Base-by-base conservation (phyloP, 2,888 invertebrate species). In the Drosophila atripex region DNA sequence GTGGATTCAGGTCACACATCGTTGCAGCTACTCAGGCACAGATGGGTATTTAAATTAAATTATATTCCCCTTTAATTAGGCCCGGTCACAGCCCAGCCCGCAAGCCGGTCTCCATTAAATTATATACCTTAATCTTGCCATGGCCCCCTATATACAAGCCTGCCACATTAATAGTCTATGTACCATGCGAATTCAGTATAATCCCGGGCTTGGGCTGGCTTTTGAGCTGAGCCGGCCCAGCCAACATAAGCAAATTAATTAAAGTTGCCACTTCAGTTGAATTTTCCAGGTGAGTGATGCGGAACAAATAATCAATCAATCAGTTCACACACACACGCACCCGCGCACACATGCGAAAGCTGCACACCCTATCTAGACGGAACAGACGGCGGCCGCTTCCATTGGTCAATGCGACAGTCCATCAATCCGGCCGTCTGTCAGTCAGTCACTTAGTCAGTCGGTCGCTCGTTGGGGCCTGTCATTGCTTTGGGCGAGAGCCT, bases 261-360 rank as follows among this genome's bases (percentile, higher is more conserved):
- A 87, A 86, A 86, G 87, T 88, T 89, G 90, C 89, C 89, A 88
- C 89, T 89, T 86, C 86, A 90, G 89, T 87, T 88, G 89, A 89
- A 90, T 90, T 90, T 90, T 90, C 90, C 90, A 90, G 90, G 89
- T 90, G 89, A 90, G 86, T 90, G 90, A 89, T 89, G 90, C 89
- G 90, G 90, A 90, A 90, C 89, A 90, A 89, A 90, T 89, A 90
- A 90, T 90, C 90, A 90, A 90, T 90, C 90, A 90, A 90, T 89
- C 90, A 89, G 83, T 77, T 75, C 75, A 74, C 61, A 77, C 63
- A 76, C 71, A 77, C 73, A 73, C 53, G 59, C 45, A 45, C 54
- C 18, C 41, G 73, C 53, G 59, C 45, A 45, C 56, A 50, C 50
- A 43, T 46, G 51, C 41, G 52, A 64, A 76, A 77, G 80, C 84